Percentiles rank a stretch among this genome's conserved stretches.
phyloP scores from a whole-genome alignment of 2,888 invertebrate species.

The Chironomus riparius region DNA sequence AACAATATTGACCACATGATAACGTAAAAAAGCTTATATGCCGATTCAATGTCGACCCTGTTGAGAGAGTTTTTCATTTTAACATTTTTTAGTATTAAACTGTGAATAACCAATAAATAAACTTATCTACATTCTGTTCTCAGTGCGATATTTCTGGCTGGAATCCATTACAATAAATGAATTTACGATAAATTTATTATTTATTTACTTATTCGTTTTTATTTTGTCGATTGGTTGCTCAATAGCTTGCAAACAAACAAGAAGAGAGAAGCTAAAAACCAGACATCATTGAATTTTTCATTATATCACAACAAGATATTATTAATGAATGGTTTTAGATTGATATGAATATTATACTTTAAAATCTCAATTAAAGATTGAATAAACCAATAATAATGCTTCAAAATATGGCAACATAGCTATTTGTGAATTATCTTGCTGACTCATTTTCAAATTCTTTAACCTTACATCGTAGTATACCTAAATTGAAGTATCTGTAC shows the following conservation, averaged over 20 bases:
- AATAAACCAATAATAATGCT: background rate
- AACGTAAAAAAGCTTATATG: background rate
- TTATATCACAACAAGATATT: background rate
- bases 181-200: slow-evolving; percentile 20
- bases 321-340: background rate
- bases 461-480: background rate
- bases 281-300: slow-evolving; percentile 4
- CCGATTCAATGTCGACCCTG: background rate
- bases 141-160: slow-evolving; percentile 17
- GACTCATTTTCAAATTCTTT: background rate
- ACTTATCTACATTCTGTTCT: slow-evolving; percentile 5
- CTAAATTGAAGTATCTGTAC: too few relatives aligned
- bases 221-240: background rate
- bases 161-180: slow-evolving; percentile 14
- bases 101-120: slow-evolving; percentile 22
- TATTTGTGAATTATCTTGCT: background rate
- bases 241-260: background rate
- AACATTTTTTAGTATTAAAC: slow-evolving; percentile 3
- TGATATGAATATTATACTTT: background rate
- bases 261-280: slow-evolving; percentile 1
- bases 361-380: background rate
- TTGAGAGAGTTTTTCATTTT: background rate
- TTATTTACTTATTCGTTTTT: slow-evolving; percentile 8
- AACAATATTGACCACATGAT: background rate
- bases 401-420: background rate